Evolutionary conservation across 2,797 vertebrate species (phyloP).

Genomic region (Tapirus indicus): DNA sequence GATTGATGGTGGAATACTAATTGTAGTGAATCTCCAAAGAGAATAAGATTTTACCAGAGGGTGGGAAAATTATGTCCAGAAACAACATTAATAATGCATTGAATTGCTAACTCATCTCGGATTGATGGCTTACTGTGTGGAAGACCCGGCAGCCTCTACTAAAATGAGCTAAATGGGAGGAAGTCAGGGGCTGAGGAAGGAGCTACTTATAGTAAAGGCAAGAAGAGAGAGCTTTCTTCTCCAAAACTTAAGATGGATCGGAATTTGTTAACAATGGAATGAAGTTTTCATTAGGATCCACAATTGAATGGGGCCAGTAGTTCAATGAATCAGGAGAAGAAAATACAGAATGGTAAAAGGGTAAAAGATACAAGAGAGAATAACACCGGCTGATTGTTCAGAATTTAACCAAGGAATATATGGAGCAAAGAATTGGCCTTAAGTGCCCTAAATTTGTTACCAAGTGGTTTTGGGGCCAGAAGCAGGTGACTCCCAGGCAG

Average conservation of each 20-base stretch:
- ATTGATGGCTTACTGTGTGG: neutral
- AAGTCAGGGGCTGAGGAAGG: neutral
- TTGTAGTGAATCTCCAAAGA: neutral
- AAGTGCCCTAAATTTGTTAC: neutral
- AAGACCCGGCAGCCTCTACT: neutral
- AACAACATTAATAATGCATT: neutral
- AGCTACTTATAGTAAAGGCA: neutral
- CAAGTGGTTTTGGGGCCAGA: neutral
- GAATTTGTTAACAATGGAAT: neutral
- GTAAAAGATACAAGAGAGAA: neutral
- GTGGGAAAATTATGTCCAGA: neutral
- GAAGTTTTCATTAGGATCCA: neutral
- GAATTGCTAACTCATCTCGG: neutral
- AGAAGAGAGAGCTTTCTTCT: neutral
- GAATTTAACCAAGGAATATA: slow-evolving; percentile 17
- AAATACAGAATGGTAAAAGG: neutral
- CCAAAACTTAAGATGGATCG: neutral
- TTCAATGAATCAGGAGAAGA: neutral
- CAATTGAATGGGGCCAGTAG: neutral
- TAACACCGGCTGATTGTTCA: neutral
- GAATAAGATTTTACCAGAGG: neutral
- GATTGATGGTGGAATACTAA: neutral
- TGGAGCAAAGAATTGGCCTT: neutral
- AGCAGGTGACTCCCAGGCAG: neutral
- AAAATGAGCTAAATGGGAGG: neutral